Evolutionary conservation across 2,888 invertebrate genomes (phyloP).

Genomic region (Holacanthella duospinosa): DNA sequence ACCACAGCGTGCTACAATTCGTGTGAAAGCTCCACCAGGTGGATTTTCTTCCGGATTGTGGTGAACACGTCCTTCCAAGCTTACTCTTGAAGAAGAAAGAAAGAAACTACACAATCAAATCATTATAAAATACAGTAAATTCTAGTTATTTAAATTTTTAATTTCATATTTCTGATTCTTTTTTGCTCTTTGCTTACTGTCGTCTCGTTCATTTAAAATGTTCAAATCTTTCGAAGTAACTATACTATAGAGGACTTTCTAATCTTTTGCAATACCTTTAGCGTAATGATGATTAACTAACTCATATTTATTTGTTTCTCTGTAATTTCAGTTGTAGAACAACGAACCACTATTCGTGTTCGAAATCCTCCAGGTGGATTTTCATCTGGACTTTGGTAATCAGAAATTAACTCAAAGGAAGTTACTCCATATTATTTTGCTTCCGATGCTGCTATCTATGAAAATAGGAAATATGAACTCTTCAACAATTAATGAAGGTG

Average conservation of each 20-base stretch:
- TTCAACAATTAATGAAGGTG: too few species aligned
- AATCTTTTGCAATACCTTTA: too few species aligned
- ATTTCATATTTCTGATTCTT: not conserved
- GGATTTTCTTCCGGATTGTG: slow-evolving; percentile 40
- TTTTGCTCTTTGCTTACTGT: too few species aligned
- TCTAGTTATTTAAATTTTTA: not conserved
- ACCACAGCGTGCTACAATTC: slow-evolving; percentile 37
- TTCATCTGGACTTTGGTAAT: slow-evolving; percentile 53
- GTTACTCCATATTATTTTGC: too few species aligned
- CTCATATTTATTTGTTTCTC: slow-evolving; percentile 3
- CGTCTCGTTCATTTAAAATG: too few species aligned
- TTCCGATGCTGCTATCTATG: too few species aligned
- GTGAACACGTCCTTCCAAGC: too few species aligned
- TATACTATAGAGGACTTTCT: too few species aligned
- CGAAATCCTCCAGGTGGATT: slow-evolving; percentile 83
- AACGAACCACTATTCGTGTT: slow-evolving; percentile 71
- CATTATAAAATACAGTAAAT: not conserved
- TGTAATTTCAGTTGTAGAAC: slow-evolving; percentile 51
- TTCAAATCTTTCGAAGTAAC: too few species aligned
- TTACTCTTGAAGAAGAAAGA: not conserved
- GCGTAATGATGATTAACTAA: not conserved
- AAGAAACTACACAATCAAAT: not conserved
- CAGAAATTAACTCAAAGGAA: too few species aligned
- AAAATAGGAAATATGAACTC: too few species aligned
- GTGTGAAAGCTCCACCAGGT: slow-evolving; percentile 40